phyloP scores from a whole-genome alignment of 2,797 vertebrate species.

The Xenentodon cancila region DNA sequence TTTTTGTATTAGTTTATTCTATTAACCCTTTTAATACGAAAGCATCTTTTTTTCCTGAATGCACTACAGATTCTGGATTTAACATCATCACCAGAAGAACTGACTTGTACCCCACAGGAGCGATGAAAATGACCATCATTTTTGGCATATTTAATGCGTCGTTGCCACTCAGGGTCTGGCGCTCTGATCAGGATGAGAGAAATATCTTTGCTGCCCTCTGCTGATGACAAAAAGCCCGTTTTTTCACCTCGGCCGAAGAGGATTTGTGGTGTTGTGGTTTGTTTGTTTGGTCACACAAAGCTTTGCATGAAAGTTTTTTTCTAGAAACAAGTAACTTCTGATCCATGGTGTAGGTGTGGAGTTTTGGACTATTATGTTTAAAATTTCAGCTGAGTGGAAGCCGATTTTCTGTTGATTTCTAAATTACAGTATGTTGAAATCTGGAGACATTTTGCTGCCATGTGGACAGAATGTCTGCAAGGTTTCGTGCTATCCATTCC shows the following conservation, averaged over 20 bases:
- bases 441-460: background rate
- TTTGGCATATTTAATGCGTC: background rate
- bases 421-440: no score
- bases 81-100: slow-evolving; percentile 21
- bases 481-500: background rate
- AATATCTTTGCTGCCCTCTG: slow-evolving; percentile 73
- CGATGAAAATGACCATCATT: background rate
- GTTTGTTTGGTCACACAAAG: background rate
- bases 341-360: no score
- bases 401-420: no score
- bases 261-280: background rate
- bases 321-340: background rate
- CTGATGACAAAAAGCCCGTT: slow-evolving; percentile 27
- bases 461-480: background rate
- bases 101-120: background rate
- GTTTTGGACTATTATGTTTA: no score
- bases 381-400: no score
- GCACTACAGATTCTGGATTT: background rate
- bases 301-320: background rate
- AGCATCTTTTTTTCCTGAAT: background rate
- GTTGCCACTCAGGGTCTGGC: background rate
- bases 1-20: no score
- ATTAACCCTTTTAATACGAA: no score
- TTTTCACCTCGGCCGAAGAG: background rate
- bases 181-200: background rate